Conservation (phyloP, 2,888 invertebrate species). For the Eutolmus rufibarbis region DNA sequence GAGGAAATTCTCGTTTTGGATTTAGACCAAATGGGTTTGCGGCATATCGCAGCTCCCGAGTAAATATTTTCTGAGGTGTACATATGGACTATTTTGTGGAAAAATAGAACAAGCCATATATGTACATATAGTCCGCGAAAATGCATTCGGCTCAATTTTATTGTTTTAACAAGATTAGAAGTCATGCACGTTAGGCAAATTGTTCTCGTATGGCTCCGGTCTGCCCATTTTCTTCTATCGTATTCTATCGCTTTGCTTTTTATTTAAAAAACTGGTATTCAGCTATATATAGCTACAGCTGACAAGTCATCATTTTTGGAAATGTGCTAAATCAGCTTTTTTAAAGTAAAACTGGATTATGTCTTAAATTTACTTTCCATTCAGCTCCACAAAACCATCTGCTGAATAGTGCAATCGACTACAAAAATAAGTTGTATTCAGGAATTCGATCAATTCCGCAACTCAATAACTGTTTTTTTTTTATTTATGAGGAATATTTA, state of each 20-base stretch:
- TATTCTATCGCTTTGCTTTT: neutral
- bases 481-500: too few species aligned
- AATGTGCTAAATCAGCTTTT: neutral
- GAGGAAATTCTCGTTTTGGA: neutral
- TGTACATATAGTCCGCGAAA: neutral
- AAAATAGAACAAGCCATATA: neutral
- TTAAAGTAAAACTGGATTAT: neutral
- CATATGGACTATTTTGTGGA: neutral
- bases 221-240: neutral
- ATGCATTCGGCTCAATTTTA: neutral
- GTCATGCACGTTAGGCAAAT: neutral
- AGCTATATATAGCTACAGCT: neutral
- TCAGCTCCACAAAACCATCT: neutral
- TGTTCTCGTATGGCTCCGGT: neutral
- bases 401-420: too few species aligned
- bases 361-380: neutral
- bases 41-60: neutral
- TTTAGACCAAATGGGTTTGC: neutral
- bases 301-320: neutral
- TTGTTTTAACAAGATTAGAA: neutral
- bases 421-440: too few species aligned
- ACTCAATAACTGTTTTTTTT: too few species aligned
- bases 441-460: too few species aligned
- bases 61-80: neutral
- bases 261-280: neutral